A percentile compares a stretch with the other conserved stretches of the same genome.
Evolutionary conservation across 2,797 vertebrate genomes (phyloP).

Genomic region (Antennarius maculatus): DNA sequence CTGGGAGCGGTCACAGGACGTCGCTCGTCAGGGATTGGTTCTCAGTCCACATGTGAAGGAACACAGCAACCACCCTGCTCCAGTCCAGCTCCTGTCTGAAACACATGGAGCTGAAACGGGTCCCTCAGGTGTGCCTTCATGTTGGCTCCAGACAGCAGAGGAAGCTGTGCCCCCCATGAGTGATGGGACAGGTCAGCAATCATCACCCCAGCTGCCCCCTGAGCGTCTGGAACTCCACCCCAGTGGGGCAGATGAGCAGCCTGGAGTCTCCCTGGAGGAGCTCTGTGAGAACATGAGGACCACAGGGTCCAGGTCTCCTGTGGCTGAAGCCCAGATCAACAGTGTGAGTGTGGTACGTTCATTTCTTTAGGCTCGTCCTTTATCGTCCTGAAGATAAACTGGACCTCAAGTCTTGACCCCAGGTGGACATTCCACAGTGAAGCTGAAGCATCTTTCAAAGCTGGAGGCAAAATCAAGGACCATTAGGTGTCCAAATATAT

Average conservation of each 20-base stretch:
- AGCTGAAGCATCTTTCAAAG: too few species aligned
- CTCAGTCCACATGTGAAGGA: slow-evolving; percentile 31
- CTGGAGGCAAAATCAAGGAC: too few species aligned
- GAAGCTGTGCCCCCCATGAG: not conserved
- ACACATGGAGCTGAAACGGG: not conserved
- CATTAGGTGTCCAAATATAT: too few species aligned
- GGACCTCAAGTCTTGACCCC: too few species aligned
- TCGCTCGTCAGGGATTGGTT: not conserved
- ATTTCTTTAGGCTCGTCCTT: not conserved
- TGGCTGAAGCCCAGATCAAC: slow-evolving; percentile 24
- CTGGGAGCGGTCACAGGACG: slow-evolving; percentile 15
- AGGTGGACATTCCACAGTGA: too few species aligned
- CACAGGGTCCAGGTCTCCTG: slow-evolving; percentile 19
- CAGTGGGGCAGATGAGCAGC: not conserved
- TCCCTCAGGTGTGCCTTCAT: not conserved
- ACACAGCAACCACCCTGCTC: slow-evolving; percentile 30
- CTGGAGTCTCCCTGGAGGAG: not conserved
- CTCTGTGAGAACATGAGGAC: slow-evolving; percentile 18
- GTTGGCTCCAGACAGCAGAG: not conserved
- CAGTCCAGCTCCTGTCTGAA: not conserved
- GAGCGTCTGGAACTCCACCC: slow-evolving; percentile 32
- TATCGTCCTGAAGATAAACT: too few species aligned
- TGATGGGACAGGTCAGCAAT: not conserved
- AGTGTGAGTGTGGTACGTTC: slow-evolving; percentile 46
- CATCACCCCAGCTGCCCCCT: not conserved